A percentile compares a stretch with the other conserved stretches of the same genome.
Evolutionary conservation across 37 sponge, comb jelly and placozoan genomes (phyloP).

Genomic region (Lycopodina hypogea): DNA sequence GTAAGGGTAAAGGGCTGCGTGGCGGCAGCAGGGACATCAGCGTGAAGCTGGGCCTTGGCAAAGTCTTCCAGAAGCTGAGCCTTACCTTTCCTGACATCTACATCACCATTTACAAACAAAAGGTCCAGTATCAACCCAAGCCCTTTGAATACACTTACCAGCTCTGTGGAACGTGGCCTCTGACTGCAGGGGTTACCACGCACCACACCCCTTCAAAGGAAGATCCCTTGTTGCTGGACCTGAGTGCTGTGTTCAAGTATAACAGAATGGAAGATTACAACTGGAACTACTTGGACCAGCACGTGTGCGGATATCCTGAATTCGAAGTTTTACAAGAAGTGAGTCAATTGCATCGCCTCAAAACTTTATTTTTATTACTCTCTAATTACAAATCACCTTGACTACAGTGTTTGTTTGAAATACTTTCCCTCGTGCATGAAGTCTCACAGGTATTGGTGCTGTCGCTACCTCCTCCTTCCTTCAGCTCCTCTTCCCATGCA

Average conservation of each 20-base stretch:
- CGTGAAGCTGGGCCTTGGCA: conserved; percentile 56
- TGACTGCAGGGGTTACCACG: not conserved
- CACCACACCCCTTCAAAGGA: not conserved
- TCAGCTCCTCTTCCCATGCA: not conserved
- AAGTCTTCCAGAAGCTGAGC: conserved; percentile 46
- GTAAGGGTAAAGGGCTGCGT: not conserved
- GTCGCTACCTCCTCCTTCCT: conserved; percentile 69
- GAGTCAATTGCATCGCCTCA: not conserved
- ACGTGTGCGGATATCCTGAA: conserved; percentile 61
- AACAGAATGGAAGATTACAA: conserved; percentile 61
- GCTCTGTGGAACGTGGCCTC: conserved; percentile 15
- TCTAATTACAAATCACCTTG: too few relatives aligned
- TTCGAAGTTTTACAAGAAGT: conserved; percentile 62
- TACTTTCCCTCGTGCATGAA: not conserved
- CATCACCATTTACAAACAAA: conserved; percentile 39
- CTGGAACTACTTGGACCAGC: conserved; percentile 86
- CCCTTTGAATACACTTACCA: conserved; percentile 24
- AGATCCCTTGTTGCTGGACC: not conserved
- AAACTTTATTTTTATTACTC: not conserved
- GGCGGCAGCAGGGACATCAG: not conserved
- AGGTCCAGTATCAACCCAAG: conserved; percentile 11
- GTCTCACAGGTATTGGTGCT: conserved; percentile 58
- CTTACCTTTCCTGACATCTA: conserved; percentile 44
- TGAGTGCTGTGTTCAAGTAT: not conserved
- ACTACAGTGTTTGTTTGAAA: not conserved